A percentile compares a stretch with the other conserved stretches of the same genome.
Evolutionary conservation across 35 echinoderm and acorn worm genomes (phyloP).

Genomic region (Ptychodera flava): DNA sequence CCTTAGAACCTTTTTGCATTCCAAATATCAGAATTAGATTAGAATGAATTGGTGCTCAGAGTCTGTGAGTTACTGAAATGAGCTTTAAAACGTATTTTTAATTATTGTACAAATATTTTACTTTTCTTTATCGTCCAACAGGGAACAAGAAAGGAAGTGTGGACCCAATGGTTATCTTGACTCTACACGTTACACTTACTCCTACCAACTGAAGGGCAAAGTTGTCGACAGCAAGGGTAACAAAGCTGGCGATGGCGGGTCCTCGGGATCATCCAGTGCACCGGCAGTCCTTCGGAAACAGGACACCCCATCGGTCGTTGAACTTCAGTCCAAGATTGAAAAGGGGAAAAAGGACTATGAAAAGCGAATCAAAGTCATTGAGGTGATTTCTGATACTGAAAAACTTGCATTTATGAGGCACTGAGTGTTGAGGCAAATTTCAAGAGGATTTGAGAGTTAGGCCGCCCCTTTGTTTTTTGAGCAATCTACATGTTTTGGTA

Average conservation of each 20-base stretch:
- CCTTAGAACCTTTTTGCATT: too few relatives aligned
- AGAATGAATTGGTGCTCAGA: too few relatives aligned
- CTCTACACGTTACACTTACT: constrained; percentile 89
- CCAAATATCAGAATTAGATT: too few relatives aligned
- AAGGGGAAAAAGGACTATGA: constrained; percentile 70
- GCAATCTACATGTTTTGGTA: too few relatives aligned
- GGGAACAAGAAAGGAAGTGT: constrained; percentile 92
- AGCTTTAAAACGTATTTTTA: too few relatives aligned
- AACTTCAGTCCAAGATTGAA: constrained; percentile 49
- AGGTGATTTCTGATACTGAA: constrained; percentile 40
- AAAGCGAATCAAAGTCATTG: constrained; percentile 81
- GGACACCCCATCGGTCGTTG: constrained; percentile 55
- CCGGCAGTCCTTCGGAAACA: background rate
- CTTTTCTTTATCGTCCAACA: too few relatives aligned
- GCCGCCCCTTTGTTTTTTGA: too few relatives aligned
- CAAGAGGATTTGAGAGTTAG: too few relatives aligned
- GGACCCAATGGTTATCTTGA: constrained; percentile 93
- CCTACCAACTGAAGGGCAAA: constrained; percentile 83
- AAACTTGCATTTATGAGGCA: too few relatives aligned
- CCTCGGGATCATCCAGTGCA: background rate
- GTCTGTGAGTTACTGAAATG: too few relatives aligned
- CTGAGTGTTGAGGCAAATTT: too few relatives aligned
- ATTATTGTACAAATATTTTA: too few relatives aligned
- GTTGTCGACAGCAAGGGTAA: constrained; percentile 74
- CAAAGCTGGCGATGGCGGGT: constrained; percentile 14